Percentiles rank a stretch among this genome's conserved stretches.
Conservation (phyloP, 53 echinoderm and acorn worm species). For the Paracentrotus lividus region DNA sequence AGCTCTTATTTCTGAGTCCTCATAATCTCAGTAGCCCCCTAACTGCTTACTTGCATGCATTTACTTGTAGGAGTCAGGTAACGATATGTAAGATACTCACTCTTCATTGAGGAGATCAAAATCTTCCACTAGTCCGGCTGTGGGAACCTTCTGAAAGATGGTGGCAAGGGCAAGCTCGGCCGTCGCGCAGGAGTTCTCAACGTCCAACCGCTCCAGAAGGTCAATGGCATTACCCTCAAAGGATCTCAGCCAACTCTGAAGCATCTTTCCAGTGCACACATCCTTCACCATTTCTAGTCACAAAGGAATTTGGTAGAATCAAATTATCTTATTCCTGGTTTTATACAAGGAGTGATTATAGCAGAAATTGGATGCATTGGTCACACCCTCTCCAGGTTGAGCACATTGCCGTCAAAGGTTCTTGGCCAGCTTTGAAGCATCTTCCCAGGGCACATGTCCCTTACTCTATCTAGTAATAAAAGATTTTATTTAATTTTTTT, state of each 20-base stretch:
- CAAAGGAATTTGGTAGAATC: too few species aligned
- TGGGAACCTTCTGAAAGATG: conserved; percentile 78
- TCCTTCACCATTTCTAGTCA: conserved; percentile 82
- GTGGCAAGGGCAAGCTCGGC: conserved; percentile 84
- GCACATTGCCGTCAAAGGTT: conserved; percentile 87
- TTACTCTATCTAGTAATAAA: conserved; percentile 76
- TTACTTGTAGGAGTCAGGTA: too few species aligned
- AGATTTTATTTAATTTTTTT: too few species aligned
- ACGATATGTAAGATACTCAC: too few species aligned
- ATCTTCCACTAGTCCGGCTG: conserved; percentile 82
- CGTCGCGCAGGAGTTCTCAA: conserved; percentile 86
- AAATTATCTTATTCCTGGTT: too few species aligned
- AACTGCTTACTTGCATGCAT: too few species aligned
- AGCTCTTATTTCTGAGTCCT: too few species aligned
- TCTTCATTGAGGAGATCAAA: conserved; percentile 94
- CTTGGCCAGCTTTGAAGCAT: conserved; percentile 92
- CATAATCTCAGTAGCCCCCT: too few species aligned
- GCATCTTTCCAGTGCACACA: conserved; percentile 80
- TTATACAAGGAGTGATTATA: too few species aligned
- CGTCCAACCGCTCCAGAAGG: conserved; percentile 88
- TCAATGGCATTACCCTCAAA: conserved; percentile 93
- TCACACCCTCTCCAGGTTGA: conserved; percentile 85
- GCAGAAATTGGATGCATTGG: too few species aligned
- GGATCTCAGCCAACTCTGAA: conserved; percentile 91
- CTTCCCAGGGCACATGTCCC: conserved; percentile 80